A percentile compares a stretch with the other conserved stretches of the same genome.
phyloP scores from a whole-genome alignment of 2,888 invertebrate genomes.

The Andrena minutula region DNA sequence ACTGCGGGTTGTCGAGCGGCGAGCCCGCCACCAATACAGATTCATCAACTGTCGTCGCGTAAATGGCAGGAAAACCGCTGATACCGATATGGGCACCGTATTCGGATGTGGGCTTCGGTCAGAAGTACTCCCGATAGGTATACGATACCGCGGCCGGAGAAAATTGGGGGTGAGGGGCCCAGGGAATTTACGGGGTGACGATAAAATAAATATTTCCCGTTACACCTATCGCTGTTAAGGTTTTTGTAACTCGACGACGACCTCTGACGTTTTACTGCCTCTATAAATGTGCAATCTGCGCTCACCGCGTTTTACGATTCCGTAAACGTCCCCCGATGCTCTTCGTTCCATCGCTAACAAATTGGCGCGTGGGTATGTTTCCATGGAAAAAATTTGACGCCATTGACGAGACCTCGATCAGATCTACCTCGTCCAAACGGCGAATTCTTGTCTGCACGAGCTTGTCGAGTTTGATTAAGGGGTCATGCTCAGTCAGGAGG shows the following conservation, averaged over 20 bases:
- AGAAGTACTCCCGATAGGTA: neutral
- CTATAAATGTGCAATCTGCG: conserved; percentile 36
- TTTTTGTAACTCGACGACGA: conserved; percentile 32
- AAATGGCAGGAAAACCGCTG: conserved; percentile 72
- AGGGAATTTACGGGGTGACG: conserved; percentile 25
- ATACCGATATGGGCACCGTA: conserved; percentile 64
- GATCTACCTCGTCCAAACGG: neutral
- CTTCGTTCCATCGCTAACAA: conserved; percentile 28
- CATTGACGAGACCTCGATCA: neutral
- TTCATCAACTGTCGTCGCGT: conserved; percentile 67
- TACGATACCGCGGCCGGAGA: neutral
- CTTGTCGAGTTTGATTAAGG: neutral
- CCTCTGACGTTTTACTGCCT: conserved; percentile 15
- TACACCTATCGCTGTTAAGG: conserved; percentile 15
- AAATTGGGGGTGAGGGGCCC: neutral
- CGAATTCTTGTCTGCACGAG: conserved; percentile 3
- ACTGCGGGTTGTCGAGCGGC: conserved; percentile 66
- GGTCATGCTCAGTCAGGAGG: too few species aligned
- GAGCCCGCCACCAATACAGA: conserved; percentile 60
- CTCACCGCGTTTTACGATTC: conserved; percentile 39
- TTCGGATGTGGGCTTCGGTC: conserved; percentile 35
- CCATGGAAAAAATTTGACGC: neutral
- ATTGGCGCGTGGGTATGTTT: neutral
- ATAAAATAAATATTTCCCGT: conserved; percentile 51
- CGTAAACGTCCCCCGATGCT: conserved; percentile 34